phyloP scores from a whole-genome alignment of 2,888 invertebrate genomes.

The Hirtodrosophila trivittata region DNA sequence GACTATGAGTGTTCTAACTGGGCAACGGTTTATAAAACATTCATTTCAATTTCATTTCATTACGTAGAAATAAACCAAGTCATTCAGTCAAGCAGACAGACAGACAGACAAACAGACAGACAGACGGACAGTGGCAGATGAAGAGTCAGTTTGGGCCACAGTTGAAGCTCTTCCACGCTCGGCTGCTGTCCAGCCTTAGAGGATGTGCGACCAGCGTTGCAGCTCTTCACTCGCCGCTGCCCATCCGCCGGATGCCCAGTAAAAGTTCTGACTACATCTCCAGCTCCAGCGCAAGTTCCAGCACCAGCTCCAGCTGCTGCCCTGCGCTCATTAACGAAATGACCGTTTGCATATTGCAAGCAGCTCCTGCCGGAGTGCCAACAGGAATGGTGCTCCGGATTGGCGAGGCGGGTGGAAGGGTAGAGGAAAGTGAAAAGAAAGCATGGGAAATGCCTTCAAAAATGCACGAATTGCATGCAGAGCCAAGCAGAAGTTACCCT shows the following conservation, averaged over 20 bases:
- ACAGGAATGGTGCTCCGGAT: conserved; percentile 1
- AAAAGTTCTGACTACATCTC: conserved; percentile 57
- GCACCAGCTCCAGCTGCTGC: conserved; percentile 13
- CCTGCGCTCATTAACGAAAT: conserved; percentile 81
- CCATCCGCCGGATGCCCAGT: conserved; percentile 68
- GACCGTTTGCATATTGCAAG: conserved; percentile 78
- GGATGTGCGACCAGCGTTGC: conserved; percentile 20
- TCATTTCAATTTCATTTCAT: conserved; percentile 80
- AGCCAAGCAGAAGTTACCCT: conserved; percentile 36
- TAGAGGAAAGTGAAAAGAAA: conserved; percentile 33
- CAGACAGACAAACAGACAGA: conserved; percentile 8
- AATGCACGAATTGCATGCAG: conserved; percentile 71
- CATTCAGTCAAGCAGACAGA: conserved; percentile 48
- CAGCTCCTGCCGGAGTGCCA: conserved; percentile 10
- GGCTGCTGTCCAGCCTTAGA: conserved; percentile 39
- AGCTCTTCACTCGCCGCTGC: conserved; percentile 22
- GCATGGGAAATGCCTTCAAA: conserved; percentile 71
- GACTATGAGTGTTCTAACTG: conserved; percentile 30
- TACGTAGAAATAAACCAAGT: conserved; percentile 76
- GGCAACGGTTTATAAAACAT: conserved; percentile 71
- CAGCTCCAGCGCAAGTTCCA: conserved; percentile 5
- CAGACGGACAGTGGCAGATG: conserved; percentile 20
- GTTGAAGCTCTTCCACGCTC: conserved; percentile 13
- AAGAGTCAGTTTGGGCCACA: conserved; percentile 26
- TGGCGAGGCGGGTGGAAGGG: not conserved